Evolutionary conservation across 2,888 invertebrate genomes (phyloP).

Genomic region (Pseudeuparius sepicola): DNA sequence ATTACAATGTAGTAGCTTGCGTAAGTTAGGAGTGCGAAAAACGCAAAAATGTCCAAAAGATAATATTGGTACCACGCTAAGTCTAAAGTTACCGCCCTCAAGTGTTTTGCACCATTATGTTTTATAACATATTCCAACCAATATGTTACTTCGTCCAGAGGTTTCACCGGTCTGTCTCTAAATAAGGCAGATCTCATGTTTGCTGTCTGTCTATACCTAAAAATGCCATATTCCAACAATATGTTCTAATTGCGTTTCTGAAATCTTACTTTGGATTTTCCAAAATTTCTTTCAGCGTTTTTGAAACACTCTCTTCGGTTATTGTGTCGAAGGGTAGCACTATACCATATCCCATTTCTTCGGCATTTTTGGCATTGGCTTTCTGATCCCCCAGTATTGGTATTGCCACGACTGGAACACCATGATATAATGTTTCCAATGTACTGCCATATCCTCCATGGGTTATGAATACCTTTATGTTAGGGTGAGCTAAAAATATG

Average conservation of each 20-base stretch:
- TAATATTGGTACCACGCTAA: slow-evolving; percentile 29
- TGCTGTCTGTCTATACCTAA: slow-evolving; percentile 26
- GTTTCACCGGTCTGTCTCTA: slow-evolving; percentile 29
- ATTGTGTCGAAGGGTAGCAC: slow-evolving; percentile 11
- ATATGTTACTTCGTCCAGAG: slow-evolving; percentile 28
- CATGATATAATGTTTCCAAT: too few relatives aligned
- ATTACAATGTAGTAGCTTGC: too few relatives aligned
- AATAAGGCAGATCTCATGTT: slow-evolving; percentile 25
- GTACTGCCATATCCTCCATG: too few relatives aligned
- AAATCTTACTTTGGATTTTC: slow-evolving; percentile 15
- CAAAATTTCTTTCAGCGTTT: slow-evolving; percentile 13
- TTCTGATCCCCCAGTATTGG: too few relatives aligned
- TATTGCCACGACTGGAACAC: too few relatives aligned
- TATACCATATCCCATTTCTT: slow-evolving; percentile 15
- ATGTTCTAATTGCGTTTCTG: too few relatives aligned
- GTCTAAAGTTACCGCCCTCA: slow-evolving; percentile 26
- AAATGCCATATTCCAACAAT: too few relatives aligned
- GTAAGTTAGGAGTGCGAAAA: too few relatives aligned
- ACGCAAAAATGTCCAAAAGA: slow-evolving; percentile 27
- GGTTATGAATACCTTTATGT: too few relatives aligned
- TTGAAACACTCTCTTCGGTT: slow-evolving; percentile 10
- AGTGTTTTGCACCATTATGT: slow-evolving; percentile 29
- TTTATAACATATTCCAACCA: slow-evolving; percentile 32
- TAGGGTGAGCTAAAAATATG: too few relatives aligned
- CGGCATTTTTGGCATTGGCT: too few relatives aligned